These are phyloP conservation scores for Papilio elwesi DNA, from an alignment of 2,888 invertebrate genomes.

Conservation along the genomic window DNA sequence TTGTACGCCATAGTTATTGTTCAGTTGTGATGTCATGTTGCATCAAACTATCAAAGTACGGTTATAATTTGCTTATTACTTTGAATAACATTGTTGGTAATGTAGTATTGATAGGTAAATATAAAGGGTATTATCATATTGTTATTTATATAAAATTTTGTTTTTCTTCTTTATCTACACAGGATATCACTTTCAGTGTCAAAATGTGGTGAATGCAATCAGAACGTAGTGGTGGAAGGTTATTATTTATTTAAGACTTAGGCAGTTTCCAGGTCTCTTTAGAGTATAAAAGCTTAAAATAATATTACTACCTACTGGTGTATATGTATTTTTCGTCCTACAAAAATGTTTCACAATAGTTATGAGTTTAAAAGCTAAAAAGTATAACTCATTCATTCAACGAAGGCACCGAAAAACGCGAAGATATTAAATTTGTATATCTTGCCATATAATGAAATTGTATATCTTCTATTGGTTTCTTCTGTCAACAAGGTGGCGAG, in stretches of 20 bases:
- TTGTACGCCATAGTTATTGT: neutral
- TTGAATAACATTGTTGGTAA: neutral
- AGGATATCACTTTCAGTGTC: neutral
- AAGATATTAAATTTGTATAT: too few relatives aligned
- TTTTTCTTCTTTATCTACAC: neutral
- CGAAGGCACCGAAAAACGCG: too few relatives aligned
- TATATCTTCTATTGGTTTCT: too few relatives aligned
- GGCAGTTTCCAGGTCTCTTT: neutral
- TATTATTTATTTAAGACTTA: neutral
- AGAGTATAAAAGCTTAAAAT: neutral
- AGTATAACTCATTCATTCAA: too few relatives aligned
- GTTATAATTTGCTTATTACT: too few relatives aligned
- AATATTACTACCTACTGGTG: neutral
- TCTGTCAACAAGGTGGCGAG: too few relatives aligned
- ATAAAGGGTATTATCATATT: neutral
- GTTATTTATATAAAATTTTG: neutral
- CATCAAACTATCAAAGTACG: neutral
- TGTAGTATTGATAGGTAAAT: neutral
- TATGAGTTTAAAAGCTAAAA: too few relatives aligned
- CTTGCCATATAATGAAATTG: too few relatives aligned
- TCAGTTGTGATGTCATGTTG: neutral
- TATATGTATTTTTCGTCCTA: too few relatives aligned
- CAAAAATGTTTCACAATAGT: too few relatives aligned
- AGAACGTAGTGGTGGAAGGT: conserved; percentile 4
- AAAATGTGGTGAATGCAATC: neutral